These are phyloP conservation scores for Clistopyga incitator DNA, from an alignment of 2,888 invertebrate species.

Conservation along the genomic window DNA sequence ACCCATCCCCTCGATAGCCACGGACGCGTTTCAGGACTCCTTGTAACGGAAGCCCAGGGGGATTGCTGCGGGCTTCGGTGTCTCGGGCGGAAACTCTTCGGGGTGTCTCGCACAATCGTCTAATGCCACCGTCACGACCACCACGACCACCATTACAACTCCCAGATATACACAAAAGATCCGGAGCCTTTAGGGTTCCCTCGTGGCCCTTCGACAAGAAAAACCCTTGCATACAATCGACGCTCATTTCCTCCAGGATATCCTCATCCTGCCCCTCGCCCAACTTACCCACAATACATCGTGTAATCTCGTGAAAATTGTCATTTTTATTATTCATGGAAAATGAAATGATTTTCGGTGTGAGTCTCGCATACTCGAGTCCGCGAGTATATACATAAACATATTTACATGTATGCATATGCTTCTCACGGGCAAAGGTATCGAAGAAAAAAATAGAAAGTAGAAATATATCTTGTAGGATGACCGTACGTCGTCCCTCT, in stretches of 20 bases:
- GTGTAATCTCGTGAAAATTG: slow-evolving; percentile 7
- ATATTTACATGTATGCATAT: too few relatives aligned
- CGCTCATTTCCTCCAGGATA: neutral
- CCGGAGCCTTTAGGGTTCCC: neutral
- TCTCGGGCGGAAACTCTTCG: slow-evolving; percentile 19
- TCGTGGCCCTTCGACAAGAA: neutral
- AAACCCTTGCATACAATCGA: slow-evolving; percentile 16
- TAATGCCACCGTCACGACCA: slow-evolving; percentile 7
- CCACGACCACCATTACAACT: slow-evolving; percentile 3
- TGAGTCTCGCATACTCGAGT: neutral
- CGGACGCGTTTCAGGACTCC: slow-evolving; percentile 37
- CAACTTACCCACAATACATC: neutral
- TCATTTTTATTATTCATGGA: slow-evolving; percentile 14
- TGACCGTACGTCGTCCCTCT: neutral
- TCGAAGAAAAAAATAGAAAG: slow-evolving; percentile 13
- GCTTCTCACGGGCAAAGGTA: neutral
- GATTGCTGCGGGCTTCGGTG: neutral
- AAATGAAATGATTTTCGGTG: neutral
- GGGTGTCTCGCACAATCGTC: slow-evolving; percentile 42
- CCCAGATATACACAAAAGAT: slow-evolving; percentile 29
- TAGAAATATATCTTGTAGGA: slow-evolving; percentile 5
- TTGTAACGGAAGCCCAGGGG: slow-evolving; percentile 28
- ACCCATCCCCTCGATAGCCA: slow-evolving; percentile 35
- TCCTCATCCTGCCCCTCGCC: neutral
- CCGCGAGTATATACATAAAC: neutral